Evolutionary conservation across 2,797 vertebrate species (phyloP).

Genomic region (Cirrhinus molitorella): DNA sequence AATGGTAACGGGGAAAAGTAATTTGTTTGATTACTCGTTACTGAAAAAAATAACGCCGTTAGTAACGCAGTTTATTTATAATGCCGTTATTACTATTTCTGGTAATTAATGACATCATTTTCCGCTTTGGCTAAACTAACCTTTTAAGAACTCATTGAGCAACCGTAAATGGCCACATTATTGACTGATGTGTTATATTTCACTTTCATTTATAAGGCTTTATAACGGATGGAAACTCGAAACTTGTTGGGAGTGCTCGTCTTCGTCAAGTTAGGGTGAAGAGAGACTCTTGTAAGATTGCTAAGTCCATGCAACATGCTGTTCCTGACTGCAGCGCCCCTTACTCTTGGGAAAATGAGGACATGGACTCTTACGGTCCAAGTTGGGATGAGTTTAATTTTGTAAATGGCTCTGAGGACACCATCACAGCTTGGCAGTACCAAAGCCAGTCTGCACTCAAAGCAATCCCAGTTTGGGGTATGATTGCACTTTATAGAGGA

Average conservation of each 20-base stretch:
- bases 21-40: too few relatives aligned
- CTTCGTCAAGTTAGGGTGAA: constrained; percentile 91
- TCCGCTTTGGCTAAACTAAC: too few relatives aligned
- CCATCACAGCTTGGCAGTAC: constrained; percentile 83
- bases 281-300: constrained; percentile 80
- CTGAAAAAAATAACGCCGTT: too few relatives aligned
- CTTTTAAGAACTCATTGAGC: too few relatives aligned
- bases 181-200: constrained; percentile 2
- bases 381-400: constrained; percentile 79
- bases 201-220: constrained; percentile 80
- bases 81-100: too few relatives aligned
- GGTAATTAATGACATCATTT: too few relatives aligned
- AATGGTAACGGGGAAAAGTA: too few relatives aligned
- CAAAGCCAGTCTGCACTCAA: constrained; percentile 83
- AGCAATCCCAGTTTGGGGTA: constrained; percentile 87
- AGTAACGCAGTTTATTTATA: too few relatives aligned
- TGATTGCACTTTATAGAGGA: constrained; percentile 85
- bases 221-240: constrained; percentile 95
- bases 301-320: constrained; percentile 72
- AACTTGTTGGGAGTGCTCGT: constrained; percentile 89
- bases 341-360: constrained; percentile 89
- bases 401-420: constrained; percentile 68
- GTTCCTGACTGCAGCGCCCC: constrained; percentile 77
- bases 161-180: background rate
- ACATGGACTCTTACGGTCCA: constrained; percentile 81